Evolutionary conservation across 2,113 vertebrate genomes (phyloP), one percentile per base, ranked within the genome.

Genomic region (Mixornis gularis): DNA sequence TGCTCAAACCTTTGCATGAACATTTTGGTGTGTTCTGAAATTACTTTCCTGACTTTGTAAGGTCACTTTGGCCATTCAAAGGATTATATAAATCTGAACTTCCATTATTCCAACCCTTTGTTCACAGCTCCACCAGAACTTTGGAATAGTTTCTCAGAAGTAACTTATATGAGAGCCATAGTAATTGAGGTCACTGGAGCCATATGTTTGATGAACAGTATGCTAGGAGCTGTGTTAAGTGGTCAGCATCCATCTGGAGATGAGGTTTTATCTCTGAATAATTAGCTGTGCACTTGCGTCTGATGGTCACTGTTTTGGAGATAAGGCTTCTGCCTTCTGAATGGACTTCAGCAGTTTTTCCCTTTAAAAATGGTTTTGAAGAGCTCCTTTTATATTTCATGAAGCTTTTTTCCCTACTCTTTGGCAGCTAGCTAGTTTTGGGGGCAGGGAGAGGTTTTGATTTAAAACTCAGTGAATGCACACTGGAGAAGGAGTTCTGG

Each of bases 171-270:
- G 81, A 79, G 48, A 51, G 30, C 44, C 20, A 7, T 10, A 77
- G 68, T 95, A 97, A 96, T 96, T 96, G 94, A 91, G 96, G 95
- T 96, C 94, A 93, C 64, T 89, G 34, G 40, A 92, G 58, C n/a
- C 7, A 0, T 43, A 17, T 4, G 1, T 53, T 91, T 90, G 90
- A 94, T 85, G 78, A 86, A 44, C 55, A 63, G 82, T 25, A 6
- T 38, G 24, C n/a, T 82, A 53, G 89, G 82, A 89, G 48, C 63
- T 85, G 38, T 24, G 15, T 52, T 92, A 90, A 93, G 41, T 93
- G 89, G 56, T 53, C 79, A 90, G 34, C 68, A 76, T 53, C 56
- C 68, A 80, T 93, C 77, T 94, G 77, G 87, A 92, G 73, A 90
- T 86, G 74, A 95, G 52, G 53, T 79, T 90, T 92, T 89, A 84